A percentile compares a stretch with the other conserved stretches of the same genome.
Evolutionary conservation across 2,888 invertebrate genomes (phyloP).

Genomic region (Entomobrya multifasciata): DNA sequence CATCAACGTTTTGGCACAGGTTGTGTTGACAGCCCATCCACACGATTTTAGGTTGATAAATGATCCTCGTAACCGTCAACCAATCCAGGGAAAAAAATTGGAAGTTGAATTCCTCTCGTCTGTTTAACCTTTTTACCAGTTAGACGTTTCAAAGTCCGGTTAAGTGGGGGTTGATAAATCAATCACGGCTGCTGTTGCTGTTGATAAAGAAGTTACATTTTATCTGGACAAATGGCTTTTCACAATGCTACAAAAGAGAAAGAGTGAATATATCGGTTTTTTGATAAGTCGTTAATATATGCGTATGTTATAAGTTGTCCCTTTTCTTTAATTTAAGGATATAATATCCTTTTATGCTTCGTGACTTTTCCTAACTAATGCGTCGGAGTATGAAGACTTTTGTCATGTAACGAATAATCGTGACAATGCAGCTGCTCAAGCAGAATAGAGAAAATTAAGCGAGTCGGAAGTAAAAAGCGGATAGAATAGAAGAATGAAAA

Average conservation of each 20-base stretch:
- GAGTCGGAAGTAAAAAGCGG: constrained; percentile 30
- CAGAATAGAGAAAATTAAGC: constrained; percentile 41
- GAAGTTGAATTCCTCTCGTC: not conserved
- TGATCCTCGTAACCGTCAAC: constrained; percentile 31
- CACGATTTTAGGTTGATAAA: constrained; percentile 37
- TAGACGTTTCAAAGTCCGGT: not conserved
- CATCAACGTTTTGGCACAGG: constrained; percentile 41
- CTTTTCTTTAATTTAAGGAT: too few relatives aligned
- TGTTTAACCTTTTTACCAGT: constrained; percentile 34
- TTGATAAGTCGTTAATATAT: constrained; percentile 5
- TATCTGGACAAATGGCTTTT: constrained; percentile 30
- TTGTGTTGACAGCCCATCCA: constrained; percentile 35
- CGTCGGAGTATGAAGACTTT: not conserved
- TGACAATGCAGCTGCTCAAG: constrained; percentile 29
- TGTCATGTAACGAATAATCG: not conserved
- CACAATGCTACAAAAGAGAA: not conserved
- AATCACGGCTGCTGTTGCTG: constrained; percentile 8
- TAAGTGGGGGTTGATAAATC: constrained; percentile 18
- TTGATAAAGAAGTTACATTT: not conserved
- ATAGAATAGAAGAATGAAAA: not conserved
- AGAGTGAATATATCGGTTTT: constrained; percentile 25
- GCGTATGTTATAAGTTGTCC: not conserved
- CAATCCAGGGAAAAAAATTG: not conserved
- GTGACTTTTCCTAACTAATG: constrained; percentile 16
- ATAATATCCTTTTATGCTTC: not conserved